These are phyloP conservation scores for Linhomoeus sp. DNA, from an alignment of 2,888 invertebrate species.

Conservation along the genomic window DNA sequence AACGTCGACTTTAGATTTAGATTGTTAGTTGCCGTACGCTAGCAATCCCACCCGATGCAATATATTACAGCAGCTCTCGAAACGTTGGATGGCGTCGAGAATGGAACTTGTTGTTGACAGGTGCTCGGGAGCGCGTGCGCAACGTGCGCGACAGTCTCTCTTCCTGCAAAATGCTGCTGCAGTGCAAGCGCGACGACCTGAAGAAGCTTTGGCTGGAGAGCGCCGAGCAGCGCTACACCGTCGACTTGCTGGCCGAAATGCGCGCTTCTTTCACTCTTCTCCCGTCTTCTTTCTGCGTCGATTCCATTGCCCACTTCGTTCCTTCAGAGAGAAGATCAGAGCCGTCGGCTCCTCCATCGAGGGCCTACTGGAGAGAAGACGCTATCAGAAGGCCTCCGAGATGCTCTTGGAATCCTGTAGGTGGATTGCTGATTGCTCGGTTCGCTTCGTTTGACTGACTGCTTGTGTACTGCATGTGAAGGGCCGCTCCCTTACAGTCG, in stretches of 20 bases:
- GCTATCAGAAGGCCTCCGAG: slow-evolving; percentile 48
- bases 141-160: slow-evolving; percentile 58
- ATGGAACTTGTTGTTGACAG: too few relatives aligned
- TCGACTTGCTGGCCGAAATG: slow-evolving; percentile 74
- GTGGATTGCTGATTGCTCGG: too few relatives aligned
- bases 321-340: neutral
- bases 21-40: too few relatives aligned
- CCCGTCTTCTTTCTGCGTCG: too few relatives aligned
- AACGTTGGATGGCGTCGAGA: too few relatives aligned
- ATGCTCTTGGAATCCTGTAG: slow-evolving; percentile 43
- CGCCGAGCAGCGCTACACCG: slow-evolving; percentile 76
- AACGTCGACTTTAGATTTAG: too few relatives aligned
- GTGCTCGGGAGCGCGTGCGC: slow-evolving; percentile 52
- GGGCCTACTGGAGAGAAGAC: slow-evolving; percentile 36
- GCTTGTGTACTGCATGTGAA: neutral
- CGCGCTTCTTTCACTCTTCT: too few relatives aligned
- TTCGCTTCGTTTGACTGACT: too few relatives aligned
- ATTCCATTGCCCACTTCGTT: too few relatives aligned
- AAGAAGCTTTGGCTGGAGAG: slow-evolving; percentile 83
- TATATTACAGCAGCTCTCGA: too few relatives aligned
- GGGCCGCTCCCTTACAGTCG: slow-evolving; percentile 33
- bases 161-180: slow-evolving; percentile 61
- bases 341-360: neutral
- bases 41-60: too few relatives aligned
- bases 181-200: slow-evolving; percentile 74